Conservation (phyloP, 1,140 invertebrate species). For the Leptoteleia sp. region DNA sequence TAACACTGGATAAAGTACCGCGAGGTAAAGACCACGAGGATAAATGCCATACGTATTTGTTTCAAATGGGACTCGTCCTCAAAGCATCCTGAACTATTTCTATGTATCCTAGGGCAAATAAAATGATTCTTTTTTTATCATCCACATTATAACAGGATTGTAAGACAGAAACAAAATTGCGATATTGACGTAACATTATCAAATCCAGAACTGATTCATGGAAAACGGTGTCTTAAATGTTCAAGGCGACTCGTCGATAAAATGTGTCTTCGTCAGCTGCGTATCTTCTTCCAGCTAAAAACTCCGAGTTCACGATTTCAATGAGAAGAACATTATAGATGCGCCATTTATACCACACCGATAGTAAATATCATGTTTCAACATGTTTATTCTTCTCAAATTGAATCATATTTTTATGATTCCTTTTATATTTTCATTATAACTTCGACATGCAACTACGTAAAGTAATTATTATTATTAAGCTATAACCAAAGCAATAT, state of each 20-base stretch:
- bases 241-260: constrained; percentile 30
- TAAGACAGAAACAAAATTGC: neutral
- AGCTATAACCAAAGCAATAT: no score
- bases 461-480: no score
- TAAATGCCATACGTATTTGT: neutral
- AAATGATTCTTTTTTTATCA: neutral
- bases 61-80: neutral
- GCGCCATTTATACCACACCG: neutral
- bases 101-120: neutral
- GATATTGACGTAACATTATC: constrained; percentile 16
- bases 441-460: no score
- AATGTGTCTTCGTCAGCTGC: no score
- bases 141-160: neutral
- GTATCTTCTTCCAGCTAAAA: constrained; percentile 5
- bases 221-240: constrained; percentile 26
- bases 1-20: constrained; percentile 3
- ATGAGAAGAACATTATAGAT: constrained; percentile 16
- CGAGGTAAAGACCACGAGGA: constrained; percentile 2
- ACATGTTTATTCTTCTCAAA: constrained; percentile 3
- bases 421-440: neutral
- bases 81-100: neutral
- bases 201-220: constrained; percentile 15
- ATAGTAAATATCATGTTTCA: constrained; percentile 1
- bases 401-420: neutral
- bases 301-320: constrained; percentile 16